phyloP scores from a whole-genome alignment of 1,140 invertebrate genomes.

The Eumeta japonica region DNA sequence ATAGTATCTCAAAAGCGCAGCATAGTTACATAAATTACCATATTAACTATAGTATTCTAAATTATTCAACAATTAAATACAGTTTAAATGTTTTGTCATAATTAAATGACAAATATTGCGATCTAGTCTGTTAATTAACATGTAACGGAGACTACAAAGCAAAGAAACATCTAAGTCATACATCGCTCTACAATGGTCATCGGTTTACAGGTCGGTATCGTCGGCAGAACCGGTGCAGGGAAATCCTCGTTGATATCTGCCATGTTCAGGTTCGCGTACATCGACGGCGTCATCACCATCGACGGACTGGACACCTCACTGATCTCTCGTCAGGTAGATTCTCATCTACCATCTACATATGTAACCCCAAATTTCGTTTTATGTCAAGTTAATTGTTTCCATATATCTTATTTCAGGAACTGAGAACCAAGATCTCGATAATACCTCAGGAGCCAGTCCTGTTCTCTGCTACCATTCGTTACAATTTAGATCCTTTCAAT shows the following conservation, averaged over 20 bases:
- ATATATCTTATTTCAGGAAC: conserved; percentile 45
- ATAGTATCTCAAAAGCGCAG: too few species aligned
- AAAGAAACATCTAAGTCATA: too few species aligned
- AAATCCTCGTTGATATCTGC: conserved; percentile 74
- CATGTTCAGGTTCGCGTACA: conserved; percentile 68
- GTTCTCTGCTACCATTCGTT: conserved; percentile 68
- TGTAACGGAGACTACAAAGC: too few species aligned
- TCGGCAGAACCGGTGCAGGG: conserved; percentile 70
- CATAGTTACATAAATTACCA: conserved; percentile 1
- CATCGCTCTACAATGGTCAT: too few species aligned
- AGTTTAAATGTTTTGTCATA: too few species aligned
- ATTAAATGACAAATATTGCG: too few species aligned
- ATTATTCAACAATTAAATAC: too few species aligned
- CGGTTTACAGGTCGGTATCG: conserved; percentile 68
- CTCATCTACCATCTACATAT: background rate
- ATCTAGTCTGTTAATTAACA: too few species aligned
- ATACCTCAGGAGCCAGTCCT: conserved; percentile 77
- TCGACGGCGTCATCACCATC: conserved; percentile 64
- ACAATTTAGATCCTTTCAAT: conserved; percentile 74
- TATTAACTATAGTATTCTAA: too few species aligned
- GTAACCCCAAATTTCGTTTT: background rate
- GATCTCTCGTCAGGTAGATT: conserved; percentile 46
- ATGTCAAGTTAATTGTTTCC: background rate
- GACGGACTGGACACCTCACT: conserved; percentile 65
- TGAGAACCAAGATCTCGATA: conserved; percentile 71